Percentiles rank a stretch among this genome's conserved stretches.
Conservation (phyloP, 2,113 vertebrate genomes). For the Microcebus griseorufus region DNA sequence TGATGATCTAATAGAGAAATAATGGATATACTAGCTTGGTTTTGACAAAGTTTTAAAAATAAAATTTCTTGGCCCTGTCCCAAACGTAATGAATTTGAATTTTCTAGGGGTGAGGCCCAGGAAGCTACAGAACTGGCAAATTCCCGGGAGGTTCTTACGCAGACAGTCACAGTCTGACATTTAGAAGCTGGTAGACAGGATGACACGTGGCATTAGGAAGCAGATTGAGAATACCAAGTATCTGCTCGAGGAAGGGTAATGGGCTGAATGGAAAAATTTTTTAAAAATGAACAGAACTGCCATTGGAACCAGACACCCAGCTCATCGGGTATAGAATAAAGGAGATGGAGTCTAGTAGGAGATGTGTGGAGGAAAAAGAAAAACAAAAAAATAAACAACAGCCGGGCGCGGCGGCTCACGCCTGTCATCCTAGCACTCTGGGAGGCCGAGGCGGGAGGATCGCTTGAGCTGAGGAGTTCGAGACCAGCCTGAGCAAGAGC, state of each 20-base stretch:
- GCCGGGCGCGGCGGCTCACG: no score
- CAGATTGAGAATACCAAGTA: neutral
- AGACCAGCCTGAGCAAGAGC: no score
- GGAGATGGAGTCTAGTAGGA: neutral
- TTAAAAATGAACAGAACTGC: neutral
- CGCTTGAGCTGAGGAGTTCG: no score
- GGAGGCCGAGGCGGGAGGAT: no score
- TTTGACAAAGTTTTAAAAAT: conserved; percentile 27
- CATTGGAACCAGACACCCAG: neutral
- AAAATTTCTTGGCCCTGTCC: neutral
- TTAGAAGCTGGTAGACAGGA: neutral
- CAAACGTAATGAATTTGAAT: neutral
- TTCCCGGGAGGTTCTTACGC: neutral
- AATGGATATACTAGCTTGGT: neutral
- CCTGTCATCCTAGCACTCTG: no score
- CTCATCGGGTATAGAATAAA: neutral
- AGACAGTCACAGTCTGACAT: neutral
- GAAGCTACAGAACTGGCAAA: neutral
- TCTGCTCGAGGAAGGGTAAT: neutral
- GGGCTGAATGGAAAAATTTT: neutral
- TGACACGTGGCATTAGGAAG: neutral
- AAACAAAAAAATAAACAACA: neutral
- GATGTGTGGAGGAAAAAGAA: neutral
- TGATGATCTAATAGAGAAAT: neutral
- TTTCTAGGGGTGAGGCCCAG: neutral